Evolutionary conservation across 1,140 invertebrate genomes (phyloP).

Genomic region (Drosophila azteca): DNA sequence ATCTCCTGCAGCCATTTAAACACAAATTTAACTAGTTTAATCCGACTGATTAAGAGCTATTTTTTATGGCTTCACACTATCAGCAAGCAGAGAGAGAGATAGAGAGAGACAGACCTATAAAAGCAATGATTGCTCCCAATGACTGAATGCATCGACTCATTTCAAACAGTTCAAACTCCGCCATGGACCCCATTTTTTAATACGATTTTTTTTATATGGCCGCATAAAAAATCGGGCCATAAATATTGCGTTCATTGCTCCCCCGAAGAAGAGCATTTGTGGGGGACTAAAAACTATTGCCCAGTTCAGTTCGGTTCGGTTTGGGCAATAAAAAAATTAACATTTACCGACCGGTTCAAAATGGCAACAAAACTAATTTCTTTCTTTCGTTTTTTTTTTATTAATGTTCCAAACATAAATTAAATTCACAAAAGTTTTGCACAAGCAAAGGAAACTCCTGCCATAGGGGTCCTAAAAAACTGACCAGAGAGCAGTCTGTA

Average conservation of each 20-base stretch:
- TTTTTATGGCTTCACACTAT: constrained; percentile 16
- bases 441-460: constrained; percentile 30
- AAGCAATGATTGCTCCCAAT: constrained; percentile 24
- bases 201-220: constrained; percentile 10
- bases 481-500: background rate
- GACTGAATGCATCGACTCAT: constrained; percentile 7
- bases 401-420: constrained; percentile 63
- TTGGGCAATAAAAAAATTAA: constrained; percentile 64
- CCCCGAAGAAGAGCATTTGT: constrained; percentile 20
- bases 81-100: background rate
- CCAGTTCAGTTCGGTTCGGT: background rate
- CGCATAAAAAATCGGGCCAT: constrained; percentile 37
- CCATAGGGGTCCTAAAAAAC: constrained; percentile 8
- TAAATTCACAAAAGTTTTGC: constrained; percentile 31
- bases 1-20: no score
- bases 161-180: constrained; percentile 24
- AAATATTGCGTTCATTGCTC: constrained; percentile 53
- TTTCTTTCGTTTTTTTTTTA: constrained; percentile 22
- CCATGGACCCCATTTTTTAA: constrained; percentile 23
- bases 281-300: constrained; percentile 1
- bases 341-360: constrained; percentile 53
- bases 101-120: constrained; percentile 2
- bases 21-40: background rate
- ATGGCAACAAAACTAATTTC: constrained; percentile 27
- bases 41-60: background rate